Evolutionary conservation across 2,113 vertebrate genomes (phyloP).

Genomic region (Centropristis striata): DNA sequence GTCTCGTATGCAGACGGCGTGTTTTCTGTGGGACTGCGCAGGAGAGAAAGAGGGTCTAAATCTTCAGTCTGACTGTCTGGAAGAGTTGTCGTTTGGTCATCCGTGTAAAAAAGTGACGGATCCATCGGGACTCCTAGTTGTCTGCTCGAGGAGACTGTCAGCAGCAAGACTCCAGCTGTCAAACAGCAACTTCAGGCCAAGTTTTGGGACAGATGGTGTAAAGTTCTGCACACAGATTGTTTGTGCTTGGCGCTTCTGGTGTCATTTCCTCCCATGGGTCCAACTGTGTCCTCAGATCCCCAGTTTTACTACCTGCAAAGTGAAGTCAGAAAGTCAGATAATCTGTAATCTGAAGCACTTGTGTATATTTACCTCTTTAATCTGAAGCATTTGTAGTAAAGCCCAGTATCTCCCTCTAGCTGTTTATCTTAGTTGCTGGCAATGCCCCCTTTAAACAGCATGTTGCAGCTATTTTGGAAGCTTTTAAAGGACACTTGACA

Average conservation of each 20-base stretch:
- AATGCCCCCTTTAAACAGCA: constrained; percentile 5
- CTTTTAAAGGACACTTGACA: constrained; percentile 46
- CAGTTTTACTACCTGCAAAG: constrained; percentile 49
- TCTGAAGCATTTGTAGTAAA: constrained; percentile 13
- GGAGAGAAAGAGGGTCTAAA: constrained; percentile 12
- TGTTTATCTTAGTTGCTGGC: constrained; percentile 47
- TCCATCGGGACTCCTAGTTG: constrained; percentile 48
- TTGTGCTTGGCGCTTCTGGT: constrained; percentile 1
- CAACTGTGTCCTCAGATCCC: constrained; percentile 3
- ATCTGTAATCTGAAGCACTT: neutral
- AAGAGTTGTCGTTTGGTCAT: constrained; percentile 22
- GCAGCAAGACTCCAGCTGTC: constrained; percentile 15
- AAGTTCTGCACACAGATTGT: constrained; percentile 10
- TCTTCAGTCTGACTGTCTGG: constrained; percentile 34
- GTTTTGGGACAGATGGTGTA: neutral
- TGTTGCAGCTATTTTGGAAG: constrained; percentile 59
- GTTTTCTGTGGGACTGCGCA: constrained; percentile 19
- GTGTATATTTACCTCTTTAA: neutral
- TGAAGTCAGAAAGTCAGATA: neutral
- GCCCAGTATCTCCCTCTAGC: constrained; percentile 52
- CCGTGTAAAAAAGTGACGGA: constrained; percentile 4
- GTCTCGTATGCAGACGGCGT: neutral
- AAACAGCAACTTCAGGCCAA: constrained; percentile 3
- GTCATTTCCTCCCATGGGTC: constrained; percentile 36
- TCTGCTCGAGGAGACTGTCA: neutral